Evolutionary conservation across 2,888 invertebrate species (phyloP).

Genomic region (Nomada ferruginata): DNA sequence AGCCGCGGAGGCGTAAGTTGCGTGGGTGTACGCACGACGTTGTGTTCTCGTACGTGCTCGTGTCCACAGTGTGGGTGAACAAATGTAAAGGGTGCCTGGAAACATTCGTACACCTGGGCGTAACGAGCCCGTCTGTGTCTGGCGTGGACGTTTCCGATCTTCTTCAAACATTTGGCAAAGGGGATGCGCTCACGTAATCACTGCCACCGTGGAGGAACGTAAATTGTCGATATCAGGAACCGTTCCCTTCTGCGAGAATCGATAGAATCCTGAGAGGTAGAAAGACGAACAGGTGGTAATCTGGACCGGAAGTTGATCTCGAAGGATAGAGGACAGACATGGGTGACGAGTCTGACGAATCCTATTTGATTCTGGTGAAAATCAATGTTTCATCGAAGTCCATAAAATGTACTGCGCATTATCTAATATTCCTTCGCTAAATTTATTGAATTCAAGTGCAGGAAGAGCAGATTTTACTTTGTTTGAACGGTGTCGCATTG

Average conservation of each 20-base stretch:
- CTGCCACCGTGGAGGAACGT: slow-evolving; percentile 8
- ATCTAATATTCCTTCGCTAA: too few relatives aligned
- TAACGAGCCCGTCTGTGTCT: slow-evolving; percentile 11
- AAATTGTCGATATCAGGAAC: slow-evolving; percentile 37
- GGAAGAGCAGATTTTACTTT: too few relatives aligned
- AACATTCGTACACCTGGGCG: slow-evolving; percentile 63
- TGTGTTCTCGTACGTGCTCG: slow-evolving; percentile 42
- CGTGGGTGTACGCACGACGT: slow-evolving; percentile 62
- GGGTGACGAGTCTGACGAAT: neutral
- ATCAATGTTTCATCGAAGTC: too few relatives aligned
- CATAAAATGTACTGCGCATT: too few relatives aligned
- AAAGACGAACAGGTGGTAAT: neutral
- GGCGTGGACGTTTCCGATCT: neutral
- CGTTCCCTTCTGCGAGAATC: slow-evolving; percentile 2
- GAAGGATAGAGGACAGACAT: too few relatives aligned
- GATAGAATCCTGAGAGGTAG: slow-evolving; percentile 7
- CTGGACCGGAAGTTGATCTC: neutral
- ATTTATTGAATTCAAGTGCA: too few relatives aligned
- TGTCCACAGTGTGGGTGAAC: slow-evolving; percentile 52
- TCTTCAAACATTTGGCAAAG: neutral
- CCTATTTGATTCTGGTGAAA: neutral
- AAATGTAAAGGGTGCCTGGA: slow-evolving; percentile 70
- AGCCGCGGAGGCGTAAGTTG: slow-evolving; percentile 67
- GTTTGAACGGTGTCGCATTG: too few relatives aligned
- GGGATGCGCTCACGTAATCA: slow-evolving; percentile 26